Percentiles rank a stretch among this genome's conserved stretches.
Evolutionary conservation across 2,113 vertebrate genomes (phyloP).

Genomic region (Tychaedon coryphoeus): DNA sequence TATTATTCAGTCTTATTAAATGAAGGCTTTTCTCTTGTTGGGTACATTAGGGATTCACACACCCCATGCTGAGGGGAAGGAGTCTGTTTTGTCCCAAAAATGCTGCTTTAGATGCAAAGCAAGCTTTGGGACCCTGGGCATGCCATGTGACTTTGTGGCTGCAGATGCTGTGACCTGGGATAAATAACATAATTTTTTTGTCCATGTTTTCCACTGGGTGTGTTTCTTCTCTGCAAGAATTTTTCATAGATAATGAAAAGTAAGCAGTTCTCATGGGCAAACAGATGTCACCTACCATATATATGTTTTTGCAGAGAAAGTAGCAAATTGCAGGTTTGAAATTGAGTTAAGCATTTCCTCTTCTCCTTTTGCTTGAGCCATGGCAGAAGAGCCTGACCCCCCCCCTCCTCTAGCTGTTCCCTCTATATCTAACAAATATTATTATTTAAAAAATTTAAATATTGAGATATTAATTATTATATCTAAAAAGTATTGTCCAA

Average conservation of each 20-base stretch:
- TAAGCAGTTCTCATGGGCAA: background rate
- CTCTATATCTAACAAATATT: background rate
- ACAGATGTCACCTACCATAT: background rate
- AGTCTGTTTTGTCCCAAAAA: background rate
- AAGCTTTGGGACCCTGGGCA: background rate
- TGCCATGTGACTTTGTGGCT: background rate
- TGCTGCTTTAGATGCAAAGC: background rate
- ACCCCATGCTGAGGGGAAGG: background rate
- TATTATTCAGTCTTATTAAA: background rate
- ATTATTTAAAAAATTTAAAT: too few relatives aligned
- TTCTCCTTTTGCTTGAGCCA: background rate
- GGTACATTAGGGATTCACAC: background rate
- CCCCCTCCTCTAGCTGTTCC: rapidly evolving
- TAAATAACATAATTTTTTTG: background rate
- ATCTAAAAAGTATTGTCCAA: background rate
- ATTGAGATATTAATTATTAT: too few relatives aligned
- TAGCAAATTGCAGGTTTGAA: background rate
- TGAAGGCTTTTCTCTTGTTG: background rate
- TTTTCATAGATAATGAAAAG: background rate
- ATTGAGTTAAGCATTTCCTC: background rate
- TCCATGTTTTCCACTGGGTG: background rate
- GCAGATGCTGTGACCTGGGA: slow-evolving; percentile 30
- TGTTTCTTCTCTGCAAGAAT: background rate
- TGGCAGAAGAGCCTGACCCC: background rate
- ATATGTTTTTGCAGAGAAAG: background rate